These are phyloP conservation scores for Cacoxenus indagator DNA, from an alignment of 2,888 invertebrate genomes.

Conservation along the genomic window DNA sequence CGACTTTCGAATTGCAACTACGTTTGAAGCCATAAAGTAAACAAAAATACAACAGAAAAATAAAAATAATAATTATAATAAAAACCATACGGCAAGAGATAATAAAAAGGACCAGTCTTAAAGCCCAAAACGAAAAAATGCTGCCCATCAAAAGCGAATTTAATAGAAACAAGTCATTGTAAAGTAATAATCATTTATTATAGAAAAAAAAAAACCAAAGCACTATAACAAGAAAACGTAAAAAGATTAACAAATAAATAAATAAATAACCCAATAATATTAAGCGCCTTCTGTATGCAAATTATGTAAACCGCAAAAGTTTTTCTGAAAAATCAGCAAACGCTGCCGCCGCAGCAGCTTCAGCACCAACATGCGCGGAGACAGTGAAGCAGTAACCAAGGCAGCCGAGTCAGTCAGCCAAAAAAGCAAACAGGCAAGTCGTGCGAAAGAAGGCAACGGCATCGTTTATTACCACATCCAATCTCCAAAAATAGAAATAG, in stretches of 20 bases:
- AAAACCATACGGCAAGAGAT: no score
- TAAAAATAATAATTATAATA: no score
- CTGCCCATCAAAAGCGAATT: not conserved
- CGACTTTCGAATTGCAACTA: not conserved
- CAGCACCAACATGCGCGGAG: not conserved
- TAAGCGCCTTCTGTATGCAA: conserved; percentile 1
- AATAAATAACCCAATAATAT: conserved; percentile 7
- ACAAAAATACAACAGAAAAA: not conserved
- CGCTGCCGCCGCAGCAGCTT: conserved; percentile 40
- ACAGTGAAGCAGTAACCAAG: conserved; percentile 32
- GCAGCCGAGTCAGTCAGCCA: conserved; percentile 4
- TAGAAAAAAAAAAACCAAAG: not conserved
- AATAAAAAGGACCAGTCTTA: not conserved
- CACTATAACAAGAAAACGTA: not conserved
- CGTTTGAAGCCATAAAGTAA: not conserved
- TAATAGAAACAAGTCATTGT: not conserved
- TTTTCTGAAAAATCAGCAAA: conserved; percentile 15
- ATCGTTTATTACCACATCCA: conserved; percentile 37
- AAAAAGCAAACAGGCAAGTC: conserved; percentile 32
- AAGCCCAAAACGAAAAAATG: not conserved
- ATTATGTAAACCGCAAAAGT: conserved; percentile 5
- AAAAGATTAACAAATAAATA: not conserved
- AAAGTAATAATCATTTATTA: not conserved
- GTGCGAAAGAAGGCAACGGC: conserved; percentile 21
- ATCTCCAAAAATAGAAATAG: conserved; percentile 46